Conservation (phyloP, 2,888 invertebrate genomes). For the Noctua pronuba region DNA sequence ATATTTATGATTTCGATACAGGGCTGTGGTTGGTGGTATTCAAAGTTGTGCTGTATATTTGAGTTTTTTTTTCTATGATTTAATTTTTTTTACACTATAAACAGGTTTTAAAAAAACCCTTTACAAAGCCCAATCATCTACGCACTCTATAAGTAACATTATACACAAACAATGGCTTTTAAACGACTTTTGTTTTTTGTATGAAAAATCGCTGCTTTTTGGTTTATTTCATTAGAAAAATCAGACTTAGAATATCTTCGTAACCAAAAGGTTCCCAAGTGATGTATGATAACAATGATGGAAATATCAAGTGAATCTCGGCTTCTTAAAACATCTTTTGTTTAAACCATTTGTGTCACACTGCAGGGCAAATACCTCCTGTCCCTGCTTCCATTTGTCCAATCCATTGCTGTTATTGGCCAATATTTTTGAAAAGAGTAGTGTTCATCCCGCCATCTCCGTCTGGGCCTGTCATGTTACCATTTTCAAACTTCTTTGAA, state of each 20-base stretch:
- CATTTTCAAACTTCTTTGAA: not conserved
- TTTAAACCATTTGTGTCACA: not conserved
- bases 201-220: not conserved
- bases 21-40: no score
- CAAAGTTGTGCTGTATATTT: no score
- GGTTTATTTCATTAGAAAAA: not conserved
- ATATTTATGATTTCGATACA: no score
- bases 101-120: not conserved
- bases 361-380: not conserved
- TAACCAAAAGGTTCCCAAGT: not conserved
- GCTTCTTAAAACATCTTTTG: not conserved
- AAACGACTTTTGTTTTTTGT: not conserved
- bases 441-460: not conserved
- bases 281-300: not conserved
- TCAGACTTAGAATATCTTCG: not conserved
- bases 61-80: no score
- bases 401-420: not conserved
- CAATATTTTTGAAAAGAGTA: not conserved
- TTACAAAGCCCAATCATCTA: not conserved
- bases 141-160: not conserved
- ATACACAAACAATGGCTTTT: not conserved
- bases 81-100: no score
- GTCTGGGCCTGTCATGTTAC: not conserved
- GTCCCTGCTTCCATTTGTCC: not conserved
- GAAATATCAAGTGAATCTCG: not conserved